Evolutionary conservation across 2,113 vertebrate genomes (phyloP), one percentile per base, ranked within the genome.

Genomic region (Myrmecophaga tridactyla): DNA sequence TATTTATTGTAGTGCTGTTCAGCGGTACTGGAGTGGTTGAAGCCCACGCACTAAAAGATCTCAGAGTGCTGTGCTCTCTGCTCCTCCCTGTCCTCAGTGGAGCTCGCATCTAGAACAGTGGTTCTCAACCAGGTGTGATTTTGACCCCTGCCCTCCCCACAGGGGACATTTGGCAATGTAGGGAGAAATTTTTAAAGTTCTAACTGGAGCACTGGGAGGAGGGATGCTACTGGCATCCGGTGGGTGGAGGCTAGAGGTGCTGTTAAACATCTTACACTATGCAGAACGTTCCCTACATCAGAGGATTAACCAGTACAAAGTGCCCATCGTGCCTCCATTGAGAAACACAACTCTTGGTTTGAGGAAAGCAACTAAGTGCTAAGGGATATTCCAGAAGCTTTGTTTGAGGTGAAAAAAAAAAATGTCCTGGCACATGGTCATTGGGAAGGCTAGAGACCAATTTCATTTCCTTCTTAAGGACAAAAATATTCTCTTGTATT

Each of bases 171-270:
- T 81, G 77, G 34, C 25, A 4, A 69, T 21, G 18, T 76, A 56
- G 39, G 25, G 20, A 39, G 56, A 77, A 39, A 89, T 93, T 96
- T 92, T 91, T 76, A 88, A 85, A 69, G 43, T 92, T 63, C 62
- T 46, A 84, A 11, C 92, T 90, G 90, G 53, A 56, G 53, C 18
- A 56, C 53, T 20, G 39, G 7, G 31, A 3, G 10, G 36, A 65
- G 43, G 51, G 56, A 36, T 76, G 12, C 21, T 76, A 58, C 20
- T 87, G 70, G 39, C 18, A 91, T 89, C 78, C 72, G 89, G 29
- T 89, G 21, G 25, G 48, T 95, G 72, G 72, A 77, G 20, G 10
- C 72, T 65, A 90, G 8, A 7, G 12, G 21, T 67, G 43, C 48
- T 92, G 27, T 11, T 72, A 88, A 94, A 41, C 4, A 48, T 94